Evolutionary conservation across 2,888 invertebrate genomes (phyloP), one percentile per base, ranked within the genome.

Genomic region (Hydraecia micacea): DNA sequence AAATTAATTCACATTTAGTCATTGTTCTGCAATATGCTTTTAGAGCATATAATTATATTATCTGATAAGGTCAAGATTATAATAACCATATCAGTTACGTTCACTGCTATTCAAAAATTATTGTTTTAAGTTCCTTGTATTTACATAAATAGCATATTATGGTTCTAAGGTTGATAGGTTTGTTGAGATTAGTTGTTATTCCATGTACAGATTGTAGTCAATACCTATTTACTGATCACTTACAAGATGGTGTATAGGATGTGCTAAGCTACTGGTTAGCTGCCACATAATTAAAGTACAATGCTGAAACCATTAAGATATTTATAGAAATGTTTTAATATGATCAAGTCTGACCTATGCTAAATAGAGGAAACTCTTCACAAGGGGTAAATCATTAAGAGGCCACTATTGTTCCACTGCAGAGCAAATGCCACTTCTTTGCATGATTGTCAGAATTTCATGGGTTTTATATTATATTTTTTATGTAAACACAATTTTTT

Each of bases 31-130:
- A 11, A 60, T 15, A 55, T 46, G 42, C 11, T 36, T 67, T 46
- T 32, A 75, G 52, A 62, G 55, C 67, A 68, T 60, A 62, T 52
- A 62, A 67, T 67, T 15, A 46, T 0, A 55, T 75, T 68, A 80
- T 68, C 80, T 81, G 80, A 80, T 81, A 81, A 81, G 82, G 80
- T 75, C 82, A 68, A 75, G 82, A 75, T 82, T 63, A 81, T 46
- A 62, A 55, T 32, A 80, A 62, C 25, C 60, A 62, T 79, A 67
- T 67, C 82, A 55, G 18, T 52, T 67, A 21, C 4, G 0, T 66
- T 81, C 21, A 25, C 39, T 66, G 32, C 46, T 28, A 75, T 32
- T 62, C 46, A 67, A 9, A 55, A 74, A 67, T 28, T 1, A 28
- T 63, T 46, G 4, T 39, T 5, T 5, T 15, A 11, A 73, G 15